These are phyloP conservation scores for Baccha elongata DNA, from an alignment of 2,888 invertebrate species.

Conservation along the genomic window DNA sequence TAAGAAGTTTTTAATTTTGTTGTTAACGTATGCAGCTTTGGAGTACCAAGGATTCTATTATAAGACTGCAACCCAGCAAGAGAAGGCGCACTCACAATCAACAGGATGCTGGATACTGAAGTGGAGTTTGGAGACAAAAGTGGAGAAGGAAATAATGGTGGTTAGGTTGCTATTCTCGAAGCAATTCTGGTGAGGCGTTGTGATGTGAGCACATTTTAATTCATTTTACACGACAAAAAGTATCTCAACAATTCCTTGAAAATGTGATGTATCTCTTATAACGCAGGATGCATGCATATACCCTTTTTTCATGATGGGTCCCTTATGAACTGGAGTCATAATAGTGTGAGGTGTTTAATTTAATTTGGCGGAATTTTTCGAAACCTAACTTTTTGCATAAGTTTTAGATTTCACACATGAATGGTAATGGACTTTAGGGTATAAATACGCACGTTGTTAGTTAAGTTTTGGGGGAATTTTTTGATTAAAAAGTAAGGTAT, in stretches of 20 bases:
- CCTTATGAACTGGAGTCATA: background rate
- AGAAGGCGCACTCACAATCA: constrained; percentile 48
- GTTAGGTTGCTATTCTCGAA: background rate
- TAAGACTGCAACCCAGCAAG: constrained; percentile 1
- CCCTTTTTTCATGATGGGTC: constrained; percentile 22
- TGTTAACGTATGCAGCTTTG: constrained; percentile 57
- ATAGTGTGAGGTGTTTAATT: constrained; percentile 59
- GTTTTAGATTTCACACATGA: constrained; percentile 52
- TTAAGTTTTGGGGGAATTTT: constrained; percentile 56
- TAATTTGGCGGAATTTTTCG: constrained; percentile 62
- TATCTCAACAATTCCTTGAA: constrained; percentile 70
- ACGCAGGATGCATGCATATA: constrained; percentile 3
- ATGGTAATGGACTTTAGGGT: constrained; percentile 53
- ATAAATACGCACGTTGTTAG: constrained; percentile 47
- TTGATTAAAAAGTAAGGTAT: constrained; percentile 35
- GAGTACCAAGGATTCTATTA: background rate
- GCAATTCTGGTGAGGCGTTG: constrained; percentile 27
- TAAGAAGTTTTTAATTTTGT: constrained; percentile 71
- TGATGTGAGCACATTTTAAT: constrained; percentile 60
- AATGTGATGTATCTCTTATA: constrained; percentile 47
- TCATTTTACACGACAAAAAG: constrained; percentile 64
- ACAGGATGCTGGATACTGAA: constrained; percentile 51
- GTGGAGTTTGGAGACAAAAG: background rate
- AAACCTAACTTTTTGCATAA: constrained; percentile 64
- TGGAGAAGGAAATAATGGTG: constrained; percentile 11